These are phyloP conservation scores for Synergus laeviventris DNA, from an alignment of 2,888 invertebrate species.

Conservation along the genomic window DNA sequence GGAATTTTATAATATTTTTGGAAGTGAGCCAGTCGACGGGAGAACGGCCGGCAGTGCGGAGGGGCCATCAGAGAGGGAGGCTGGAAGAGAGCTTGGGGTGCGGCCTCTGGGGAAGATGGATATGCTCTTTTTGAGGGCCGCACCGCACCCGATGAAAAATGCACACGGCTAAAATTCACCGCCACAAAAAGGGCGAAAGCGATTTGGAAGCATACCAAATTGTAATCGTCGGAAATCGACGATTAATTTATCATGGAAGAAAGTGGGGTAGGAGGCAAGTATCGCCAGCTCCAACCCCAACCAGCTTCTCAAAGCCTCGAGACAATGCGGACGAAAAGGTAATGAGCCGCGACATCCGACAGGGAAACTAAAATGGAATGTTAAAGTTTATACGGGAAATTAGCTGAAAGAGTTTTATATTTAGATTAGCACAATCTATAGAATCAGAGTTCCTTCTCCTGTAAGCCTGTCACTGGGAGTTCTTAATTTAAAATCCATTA, in stretches of 20 bases:
- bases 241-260: slow-evolving; percentile 72
- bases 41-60: slow-evolving; percentile 49
- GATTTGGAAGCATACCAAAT: slow-evolving; percentile 75
- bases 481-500: too few species aligned
- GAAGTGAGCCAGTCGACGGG: slow-evolving; percentile 71
- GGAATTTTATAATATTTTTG: slow-evolving; percentile 76
- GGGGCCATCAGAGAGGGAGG: slow-evolving; percentile 46
- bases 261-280: slow-evolving; percentile 45
- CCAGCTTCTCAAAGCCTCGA: slow-evolving; percentile 51
- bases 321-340: slow-evolving; percentile 44
- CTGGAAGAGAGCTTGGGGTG: slow-evolving; percentile 44
- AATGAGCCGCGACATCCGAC: slow-evolving; percentile 48
- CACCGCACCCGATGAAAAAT: slow-evolving; percentile 72
- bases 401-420: slow-evolving; percentile 2
- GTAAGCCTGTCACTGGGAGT: not conserved
- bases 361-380: slow-evolving; percentile 9
- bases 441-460: not conserved
- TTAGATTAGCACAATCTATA: not conserved
- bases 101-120: slow-evolving; percentile 72
- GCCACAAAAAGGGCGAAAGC: slow-evolving; percentile 72
- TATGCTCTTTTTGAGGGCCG: slow-evolving; percentile 73
- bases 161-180: slow-evolving; percentile 73
- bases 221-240: slow-evolving; percentile 75
- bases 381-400: slow-evolving; percentile 13
- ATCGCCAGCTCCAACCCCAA: slow-evolving; percentile 48